Conservation (phyloP, 2,888 invertebrate genomes). For the Dynastes maya region DNA sequence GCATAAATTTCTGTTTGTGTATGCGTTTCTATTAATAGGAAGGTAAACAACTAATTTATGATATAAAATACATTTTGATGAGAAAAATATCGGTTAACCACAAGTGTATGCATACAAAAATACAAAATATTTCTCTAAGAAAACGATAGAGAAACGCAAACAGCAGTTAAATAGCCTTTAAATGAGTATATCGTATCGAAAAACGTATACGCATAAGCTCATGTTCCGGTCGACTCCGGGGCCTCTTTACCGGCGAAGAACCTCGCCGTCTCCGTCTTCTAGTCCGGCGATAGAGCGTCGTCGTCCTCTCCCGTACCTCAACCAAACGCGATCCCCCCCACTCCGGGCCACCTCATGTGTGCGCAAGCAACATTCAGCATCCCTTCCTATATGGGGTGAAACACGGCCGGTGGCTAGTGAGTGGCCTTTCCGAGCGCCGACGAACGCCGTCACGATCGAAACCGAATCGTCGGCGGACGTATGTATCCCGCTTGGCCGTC, state of each 20-base stretch:
- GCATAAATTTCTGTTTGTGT: no score
- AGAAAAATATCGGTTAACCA: no score
- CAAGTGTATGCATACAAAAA: no score
- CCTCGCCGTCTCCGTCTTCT: constrained; percentile 53
- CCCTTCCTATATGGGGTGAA: constrained; percentile 71
- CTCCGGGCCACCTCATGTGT: constrained; percentile 62
- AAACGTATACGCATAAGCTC: constrained; percentile 20
- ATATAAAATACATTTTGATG: no score
- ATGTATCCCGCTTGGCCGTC: constrained; percentile 64
- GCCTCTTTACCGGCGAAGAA: constrained; percentile 28
- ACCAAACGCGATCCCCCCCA: constrained; percentile 59
- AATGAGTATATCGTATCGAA: not conserved
- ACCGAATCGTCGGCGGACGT: constrained; percentile 62
- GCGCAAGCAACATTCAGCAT: constrained; percentile 68
- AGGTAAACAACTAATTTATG: no score
- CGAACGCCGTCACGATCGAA: constrained; percentile 60
- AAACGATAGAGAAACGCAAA: no score
- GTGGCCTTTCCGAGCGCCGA: constrained; percentile 67
- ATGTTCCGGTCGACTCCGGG: constrained; percentile 40
- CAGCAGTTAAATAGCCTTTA: no score
- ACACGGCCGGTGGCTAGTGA: constrained; percentile 74
- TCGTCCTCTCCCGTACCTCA: constrained; percentile 49
- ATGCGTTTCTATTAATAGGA: no score
- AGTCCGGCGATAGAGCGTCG: constrained; percentile 53
- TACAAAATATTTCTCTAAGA: no score